A percentile compares a stretch with the other conserved stretches of the same genome.
phyloP scores from a whole-genome alignment of 2,888 invertebrate genomes.

The Andrena bicolor region DNA sequence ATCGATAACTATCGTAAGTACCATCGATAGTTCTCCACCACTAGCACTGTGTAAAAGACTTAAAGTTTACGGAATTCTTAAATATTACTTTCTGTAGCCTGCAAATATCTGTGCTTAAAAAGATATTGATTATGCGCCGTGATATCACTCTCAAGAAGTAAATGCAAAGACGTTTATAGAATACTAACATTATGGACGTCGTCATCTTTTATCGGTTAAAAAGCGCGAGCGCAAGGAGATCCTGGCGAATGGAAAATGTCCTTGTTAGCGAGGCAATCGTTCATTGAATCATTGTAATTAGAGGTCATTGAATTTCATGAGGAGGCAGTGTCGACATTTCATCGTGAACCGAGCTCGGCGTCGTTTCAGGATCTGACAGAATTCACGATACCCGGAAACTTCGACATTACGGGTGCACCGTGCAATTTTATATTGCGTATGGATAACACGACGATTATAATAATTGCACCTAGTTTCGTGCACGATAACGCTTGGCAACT shows the following conservation, averaged over 20 bases:
- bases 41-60: neutral
- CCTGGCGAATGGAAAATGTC: slow-evolving; percentile 31
- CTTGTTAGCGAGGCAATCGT: slow-evolving; percentile 50
- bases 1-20: too few species aligned
- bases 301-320: slow-evolving; percentile 68
- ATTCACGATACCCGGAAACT: slow-evolving; percentile 45
- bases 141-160: neutral
- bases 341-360: slow-evolving; percentile 31
- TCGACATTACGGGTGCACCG: slow-evolving; percentile 34
- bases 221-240: slow-evolving; percentile 11
- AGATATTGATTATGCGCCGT: neutral
- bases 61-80: neutral
- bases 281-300: slow-evolving; percentile 65
- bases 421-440: slow-evolving; percentile 42
- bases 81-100: neutral
- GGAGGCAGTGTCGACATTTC: slow-evolving; percentile 45
- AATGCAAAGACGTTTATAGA: neutral
- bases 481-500: slow-evolving; percentile 9
- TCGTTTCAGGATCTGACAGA: slow-evolving; percentile 36
- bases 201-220: slow-evolving; percentile 13
- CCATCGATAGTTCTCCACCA: too few species aligned
- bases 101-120: neutral
- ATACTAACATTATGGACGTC: neutral
- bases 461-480: slow-evolving; percentile 33
- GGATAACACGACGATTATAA: slow-evolving; percentile 36